phyloP scores from a whole-genome alignment of 2,113 vertebrate genomes.

The Centrocercus urophasianus region DNA sequence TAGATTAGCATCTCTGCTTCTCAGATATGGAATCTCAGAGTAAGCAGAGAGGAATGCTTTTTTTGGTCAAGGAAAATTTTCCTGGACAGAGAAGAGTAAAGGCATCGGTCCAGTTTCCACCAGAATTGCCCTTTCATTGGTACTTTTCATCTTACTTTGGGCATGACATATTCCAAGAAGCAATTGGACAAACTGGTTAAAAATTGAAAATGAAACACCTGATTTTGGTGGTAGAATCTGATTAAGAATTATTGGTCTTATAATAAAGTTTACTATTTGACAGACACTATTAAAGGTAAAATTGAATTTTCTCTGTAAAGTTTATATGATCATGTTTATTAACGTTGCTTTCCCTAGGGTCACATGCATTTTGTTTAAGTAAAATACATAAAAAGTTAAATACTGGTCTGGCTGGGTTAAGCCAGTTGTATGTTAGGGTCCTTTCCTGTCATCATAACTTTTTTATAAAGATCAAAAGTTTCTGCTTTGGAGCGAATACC shows the following conservation, averaged over 20 bases:
- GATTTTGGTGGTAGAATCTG: conserved; percentile 46
- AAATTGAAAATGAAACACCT: conserved; percentile 70
- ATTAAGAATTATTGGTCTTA: conserved; percentile 34
- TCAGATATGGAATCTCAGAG: conserved; percentile 19
- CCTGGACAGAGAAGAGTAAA: conserved; percentile 16
- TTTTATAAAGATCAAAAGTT: conserved; percentile 48
- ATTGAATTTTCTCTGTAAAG: conserved; percentile 60
- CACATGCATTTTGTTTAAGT: conserved; percentile 29
- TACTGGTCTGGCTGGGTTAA: conserved; percentile 23
- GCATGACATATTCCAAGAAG: conserved; percentile 35
- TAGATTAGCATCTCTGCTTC: background rate
- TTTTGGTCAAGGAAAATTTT: conserved; percentile 45
- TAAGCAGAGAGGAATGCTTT: conserved; percentile 50
- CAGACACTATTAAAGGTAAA: conserved; percentile 22
- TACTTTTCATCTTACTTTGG: conserved; percentile 45
- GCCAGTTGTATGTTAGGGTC: background rate
- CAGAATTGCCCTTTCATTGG: conserved; percentile 41
- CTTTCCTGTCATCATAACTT: background rate
- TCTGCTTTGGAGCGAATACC: background rate
- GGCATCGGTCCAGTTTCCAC: conserved; percentile 53
- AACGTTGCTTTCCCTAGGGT: conserved; percentile 39
- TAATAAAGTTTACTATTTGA: conserved; percentile 59
- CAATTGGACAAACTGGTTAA: conserved; percentile 34
- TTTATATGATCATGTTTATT: conserved; percentile 63
- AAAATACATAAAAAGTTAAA: conserved; percentile 43